Evolutionary conservation across 2,888 invertebrate species (phyloP), one percentile per base, ranked within the genome.

Genomic region (Parapristionchus giblindavisi): DNA sequence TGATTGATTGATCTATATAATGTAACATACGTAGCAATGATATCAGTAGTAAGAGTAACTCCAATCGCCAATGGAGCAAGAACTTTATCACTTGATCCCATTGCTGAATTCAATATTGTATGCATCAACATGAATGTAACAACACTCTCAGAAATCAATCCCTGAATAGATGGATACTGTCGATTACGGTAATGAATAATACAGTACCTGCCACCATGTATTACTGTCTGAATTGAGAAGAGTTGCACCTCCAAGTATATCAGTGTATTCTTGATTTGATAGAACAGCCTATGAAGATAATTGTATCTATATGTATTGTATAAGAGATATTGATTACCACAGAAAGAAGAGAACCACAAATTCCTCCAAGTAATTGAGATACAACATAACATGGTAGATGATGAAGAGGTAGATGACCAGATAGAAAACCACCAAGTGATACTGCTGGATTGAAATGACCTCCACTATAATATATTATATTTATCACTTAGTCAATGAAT

Each of bases 381-480:
- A 85, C 43, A 27, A 88, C 77, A 78, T 89, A 89, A 58, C 82
- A 79, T 3, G 87, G 75, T 1, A 88, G 86, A 43, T 87, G 80
- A 11, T 83, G 38, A 1, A 81, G 76, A 21, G 79, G 78, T 38
- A 88, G 83, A 3, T 84, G 87, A 0, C 89, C 88, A 3, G 84
- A 78, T 21, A 88, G 63, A 0, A 83, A 76, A 1, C 88, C 84
- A 0, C 88, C 89, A 54, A 89, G 77, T 0, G 89, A 88, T 1
- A 89, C 89, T 0, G 88, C 89, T 2, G 89, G 89, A 77, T 89
- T 89, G 75, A 89, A 87, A 78, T 89, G 89, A 11, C 88, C 89
- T 3, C 89, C 89, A 78, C 89, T 89, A 74, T 38, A 80, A 81
- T 24, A 54, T 8, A 43, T 5, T 21, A 32, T 3, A 8, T n/a